phyloP scores from a whole-genome alignment of 2,888 invertebrate species.

The Vannuccia rotundouncinata region DNA sequence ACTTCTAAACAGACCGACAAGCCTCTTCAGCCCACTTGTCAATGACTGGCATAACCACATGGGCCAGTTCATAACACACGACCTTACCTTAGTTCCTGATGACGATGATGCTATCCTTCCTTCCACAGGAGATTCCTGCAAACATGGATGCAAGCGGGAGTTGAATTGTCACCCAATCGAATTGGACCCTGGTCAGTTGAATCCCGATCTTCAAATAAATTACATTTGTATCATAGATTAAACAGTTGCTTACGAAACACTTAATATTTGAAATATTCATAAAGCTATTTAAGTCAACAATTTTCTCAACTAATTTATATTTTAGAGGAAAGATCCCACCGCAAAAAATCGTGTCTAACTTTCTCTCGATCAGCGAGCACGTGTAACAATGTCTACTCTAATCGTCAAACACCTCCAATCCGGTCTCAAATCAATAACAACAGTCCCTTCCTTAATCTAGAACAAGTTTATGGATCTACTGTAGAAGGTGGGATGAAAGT shows the following conservation, averaged over 20 bases:
- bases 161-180: neutral
- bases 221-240: too few species aligned
- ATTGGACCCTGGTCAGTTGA: neutral
- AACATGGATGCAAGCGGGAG: neutral
- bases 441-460: neutral
- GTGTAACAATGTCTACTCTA: neutral
- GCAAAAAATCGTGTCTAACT: neutral
- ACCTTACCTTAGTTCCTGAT: conserved; percentile 84
- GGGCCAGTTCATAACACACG: conserved; percentile 98
- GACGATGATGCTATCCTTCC: conserved; percentile 57
- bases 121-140: neutral
- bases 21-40: neutral
- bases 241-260: too few species aligned
- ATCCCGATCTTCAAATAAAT: too few species aligned
- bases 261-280: too few species aligned
- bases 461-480: neutral
- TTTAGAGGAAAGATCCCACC: neutral
- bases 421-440: neutral
- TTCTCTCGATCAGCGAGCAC: neutral
- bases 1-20: neutral
- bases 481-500: conserved; percentile 50
- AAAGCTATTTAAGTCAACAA: too few species aligned
- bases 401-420: neutral
- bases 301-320: too few species aligned
- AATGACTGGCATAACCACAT: conserved; percentile 96